Percentiles rank a stretch among this genome's conserved stretches.
phyloP scores from a whole-genome alignment of 64 coral and sea anemone genomes.

The Actinia tenebrosa region DNA sequence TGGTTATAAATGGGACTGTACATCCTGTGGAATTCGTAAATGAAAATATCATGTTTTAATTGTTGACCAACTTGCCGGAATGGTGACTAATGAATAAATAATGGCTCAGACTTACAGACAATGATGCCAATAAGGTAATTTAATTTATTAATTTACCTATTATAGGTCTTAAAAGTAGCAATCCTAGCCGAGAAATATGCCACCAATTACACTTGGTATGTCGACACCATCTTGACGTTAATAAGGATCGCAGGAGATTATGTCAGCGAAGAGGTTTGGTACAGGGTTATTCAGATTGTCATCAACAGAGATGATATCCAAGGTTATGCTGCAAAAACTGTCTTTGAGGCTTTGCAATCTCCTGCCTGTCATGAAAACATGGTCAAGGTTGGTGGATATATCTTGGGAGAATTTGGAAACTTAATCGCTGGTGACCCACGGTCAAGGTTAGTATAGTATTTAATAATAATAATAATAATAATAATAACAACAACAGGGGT shows the following conservation, averaged over 20 bases:
- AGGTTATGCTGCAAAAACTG: conserved; percentile 97
- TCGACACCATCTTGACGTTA: conserved; percentile 87
- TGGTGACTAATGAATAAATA: no score
- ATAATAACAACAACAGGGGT: no score
- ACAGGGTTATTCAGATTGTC: conserved; percentile 95
- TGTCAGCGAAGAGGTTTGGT: conserved; percentile 99
- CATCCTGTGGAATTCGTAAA: no score
- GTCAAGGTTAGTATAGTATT: conserved; percentile 54
- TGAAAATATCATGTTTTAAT: no score
- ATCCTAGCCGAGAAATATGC: conserved; percentile 96
- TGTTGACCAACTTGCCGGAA: no score
- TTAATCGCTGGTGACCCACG: conserved; percentile 97
- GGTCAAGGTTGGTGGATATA: conserved; percentile 95
- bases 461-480: no score
- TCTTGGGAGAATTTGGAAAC: conserved; percentile 96
- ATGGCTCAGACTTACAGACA: no score
- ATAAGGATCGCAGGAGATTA: conserved; percentile 93
- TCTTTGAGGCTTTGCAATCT: conserved; percentile 94
- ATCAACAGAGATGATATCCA: conserved; percentile 99
- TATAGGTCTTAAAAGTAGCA: conserved; percentile 90
- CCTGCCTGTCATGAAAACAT: conserved; percentile 96
- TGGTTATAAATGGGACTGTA: no score
- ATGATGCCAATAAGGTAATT: no score
- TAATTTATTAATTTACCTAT: neutral
- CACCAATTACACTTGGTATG: conserved; percentile 92